phyloP scores from a whole-genome alignment of 2,113 vertebrate species.

The Sylvilagus bachmani region DNA sequence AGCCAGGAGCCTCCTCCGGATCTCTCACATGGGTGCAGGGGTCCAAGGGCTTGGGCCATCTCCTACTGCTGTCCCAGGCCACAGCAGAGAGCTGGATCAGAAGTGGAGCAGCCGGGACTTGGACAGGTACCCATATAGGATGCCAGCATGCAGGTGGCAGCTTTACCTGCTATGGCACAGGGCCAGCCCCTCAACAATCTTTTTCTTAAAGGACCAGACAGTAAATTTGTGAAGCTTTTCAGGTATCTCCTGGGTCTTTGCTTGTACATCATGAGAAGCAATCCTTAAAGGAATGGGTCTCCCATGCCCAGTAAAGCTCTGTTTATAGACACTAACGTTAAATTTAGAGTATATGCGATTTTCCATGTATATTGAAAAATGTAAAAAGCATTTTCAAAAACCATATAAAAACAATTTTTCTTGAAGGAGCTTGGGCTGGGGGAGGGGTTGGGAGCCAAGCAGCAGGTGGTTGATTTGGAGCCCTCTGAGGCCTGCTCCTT shows the following conservation, averaged over 20 bases:
- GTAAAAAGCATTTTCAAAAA: neutral
- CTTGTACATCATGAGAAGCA: neutral
- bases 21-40: too few species aligned
- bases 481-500: neutral
- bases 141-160: too few species aligned
- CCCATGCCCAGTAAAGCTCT: neutral
- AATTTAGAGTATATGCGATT: neutral
- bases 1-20: too few species aligned
- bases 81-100: too few species aligned
- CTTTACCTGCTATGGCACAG: too few species aligned
- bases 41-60: too few species aligned
- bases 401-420: neutral
- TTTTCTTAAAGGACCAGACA: neutral
- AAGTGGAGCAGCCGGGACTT: too few species aligned
- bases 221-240: neutral
- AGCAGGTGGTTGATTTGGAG: neutral
- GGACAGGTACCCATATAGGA: neutral
- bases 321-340: neutral
- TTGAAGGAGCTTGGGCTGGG: neutral
- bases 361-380: slow-evolving; percentile 22
- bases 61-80: too few species aligned
- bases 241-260: neutral
- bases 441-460: neutral
- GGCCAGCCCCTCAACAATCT: too few species aligned
- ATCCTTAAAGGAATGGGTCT: neutral